Base-by-base conservation (phyloP, 1,140 invertebrate species). In the Dryas iulia region DNA sequence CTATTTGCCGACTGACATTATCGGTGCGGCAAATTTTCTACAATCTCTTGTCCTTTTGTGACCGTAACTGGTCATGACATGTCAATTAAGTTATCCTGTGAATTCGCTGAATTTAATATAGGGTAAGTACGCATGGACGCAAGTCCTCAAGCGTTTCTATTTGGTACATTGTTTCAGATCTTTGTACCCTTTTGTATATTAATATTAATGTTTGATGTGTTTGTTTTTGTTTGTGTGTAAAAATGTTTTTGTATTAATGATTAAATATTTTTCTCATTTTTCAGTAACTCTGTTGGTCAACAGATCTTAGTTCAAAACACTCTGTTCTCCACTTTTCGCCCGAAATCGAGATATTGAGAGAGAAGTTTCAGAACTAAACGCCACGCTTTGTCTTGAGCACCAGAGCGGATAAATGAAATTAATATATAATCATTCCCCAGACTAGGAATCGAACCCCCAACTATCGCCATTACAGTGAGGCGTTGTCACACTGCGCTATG, bases 61-160 rank as follows among this genome's bases (percentile, higher is more conserved):
- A 59, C 77, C 81, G 69, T 79, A 68, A 81, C 83, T 89, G 87
- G 79, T 77, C 82, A 74, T 89, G 87, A 90, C 86, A 90, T 83
- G 84, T 90, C 85, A 84, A 87, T 90, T 90, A 88, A 79, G 81
- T 81, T 89, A 84, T 86, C 82, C 82, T 86, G 79, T 59, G 69
- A 60, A 66, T 66, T 57, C 30, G 26, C 28, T 35, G 28, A 58
- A 66, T 66, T 28, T 59, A 59, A 47, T 47, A 47, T 21, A 7
- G 39, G 11, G 12, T 12, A 3, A n/a, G 52, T 10, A 59, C 12
- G 54, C 63, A 25, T 23, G 35, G 47, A 4, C 59, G 4, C 24
- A 23, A 26, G 11, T 26, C 53, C 24, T 2, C 21, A 4, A 24
- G 11, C 53, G 39, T 54, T 24, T 25, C 24, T 23, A 5, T 54